Evolutionary conservation across 1,140 invertebrate genomes (phyloP).

Genomic region (Bombus waltoni): DNA sequence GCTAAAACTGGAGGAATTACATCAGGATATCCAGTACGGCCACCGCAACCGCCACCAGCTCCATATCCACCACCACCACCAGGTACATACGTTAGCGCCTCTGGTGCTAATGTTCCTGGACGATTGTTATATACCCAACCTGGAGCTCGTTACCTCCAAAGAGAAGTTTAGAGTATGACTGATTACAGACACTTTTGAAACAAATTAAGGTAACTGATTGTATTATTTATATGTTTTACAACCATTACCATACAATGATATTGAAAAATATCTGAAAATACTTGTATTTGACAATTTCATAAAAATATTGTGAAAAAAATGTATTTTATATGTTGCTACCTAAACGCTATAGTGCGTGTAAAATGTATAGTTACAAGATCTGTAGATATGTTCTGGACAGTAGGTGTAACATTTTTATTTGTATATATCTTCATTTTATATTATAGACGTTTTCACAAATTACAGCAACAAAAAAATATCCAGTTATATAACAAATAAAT

Average conservation of each 20-base stretch:
- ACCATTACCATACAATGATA: background rate
- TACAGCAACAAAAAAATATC: background rate
- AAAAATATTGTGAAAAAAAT: background rate
- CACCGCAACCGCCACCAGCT: constrained; percentile 77
- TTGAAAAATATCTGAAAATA: background rate
- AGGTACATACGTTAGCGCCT: constrained; percentile 77
- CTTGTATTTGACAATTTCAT: background rate
- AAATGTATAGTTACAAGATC: background rate
- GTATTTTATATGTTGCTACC: background rate
- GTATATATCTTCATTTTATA: constrained; percentile 4
- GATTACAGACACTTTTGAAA: background rate
- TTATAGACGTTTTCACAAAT: background rate
- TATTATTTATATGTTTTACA: constrained; percentile 13
- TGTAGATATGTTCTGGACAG: background rate
- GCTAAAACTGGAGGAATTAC: constrained; percentile 84
- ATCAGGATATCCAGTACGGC: constrained; percentile 83
- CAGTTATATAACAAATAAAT: background rate
- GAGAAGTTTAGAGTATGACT: constrained; percentile 68
- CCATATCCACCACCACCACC: constrained; percentile 75
- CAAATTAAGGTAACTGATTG: background rate
- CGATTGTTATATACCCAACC: constrained; percentile 79
- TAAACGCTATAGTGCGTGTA: background rate
- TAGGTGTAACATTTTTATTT: constrained; percentile 5
- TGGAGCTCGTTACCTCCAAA: constrained; percentile 76
- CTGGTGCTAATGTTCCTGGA: constrained; percentile 75